Conservation (phyloP, 1,140 invertebrate genomes). For the Sycophila sp. region DNA sequence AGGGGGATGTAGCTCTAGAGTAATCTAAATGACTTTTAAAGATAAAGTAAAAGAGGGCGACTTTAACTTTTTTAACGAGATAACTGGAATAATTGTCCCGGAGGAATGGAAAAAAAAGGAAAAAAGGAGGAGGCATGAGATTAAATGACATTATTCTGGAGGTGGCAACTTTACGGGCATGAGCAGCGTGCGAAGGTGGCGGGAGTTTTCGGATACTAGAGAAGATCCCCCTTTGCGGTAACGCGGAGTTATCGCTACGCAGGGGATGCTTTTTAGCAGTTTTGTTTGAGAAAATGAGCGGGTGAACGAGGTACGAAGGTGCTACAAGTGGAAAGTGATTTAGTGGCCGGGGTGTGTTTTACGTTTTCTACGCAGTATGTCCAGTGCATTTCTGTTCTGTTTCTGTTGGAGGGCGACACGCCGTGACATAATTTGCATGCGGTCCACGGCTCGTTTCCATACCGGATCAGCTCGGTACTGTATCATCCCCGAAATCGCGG, state of each 20-base stretch:
- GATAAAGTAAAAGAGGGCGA: too few relatives aligned
- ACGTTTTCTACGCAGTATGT: not conserved
- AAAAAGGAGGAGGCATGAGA: too few relatives aligned
- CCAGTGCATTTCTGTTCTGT: not conserved
- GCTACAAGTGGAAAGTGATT: too few relatives aligned
- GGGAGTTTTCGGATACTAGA: slow-evolving; percentile 38
- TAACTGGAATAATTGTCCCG: too few relatives aligned
- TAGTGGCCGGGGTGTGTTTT: slow-evolving; percentile 4
- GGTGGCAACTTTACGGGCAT: slow-evolving; percentile 40
- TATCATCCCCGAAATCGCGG: slow-evolving; percentile 49
- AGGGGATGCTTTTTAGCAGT: too few relatives aligned
- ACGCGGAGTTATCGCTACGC: slow-evolving; percentile 36
- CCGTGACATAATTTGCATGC: slow-evolving; percentile 50
- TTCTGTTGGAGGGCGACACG: not conserved
- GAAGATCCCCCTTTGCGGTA: slow-evolving; percentile 32
- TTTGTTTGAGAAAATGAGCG: too few relatives aligned
- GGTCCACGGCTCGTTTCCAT: slow-evolving; percentile 58
- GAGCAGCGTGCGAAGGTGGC: slow-evolving; percentile 22
- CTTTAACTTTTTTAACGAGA: too few relatives aligned
- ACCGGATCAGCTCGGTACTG: slow-evolving; percentile 52
- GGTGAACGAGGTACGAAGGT: too few relatives aligned
- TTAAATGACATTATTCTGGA: too few relatives aligned
- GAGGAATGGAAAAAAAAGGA: too few relatives aligned
- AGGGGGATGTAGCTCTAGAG: too few relatives aligned
- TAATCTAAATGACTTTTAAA: too few relatives aligned